Evolutionary conservation across 2,113 vertebrate genomes (phyloP).

Genomic region (Ameiurus melas): DNA sequence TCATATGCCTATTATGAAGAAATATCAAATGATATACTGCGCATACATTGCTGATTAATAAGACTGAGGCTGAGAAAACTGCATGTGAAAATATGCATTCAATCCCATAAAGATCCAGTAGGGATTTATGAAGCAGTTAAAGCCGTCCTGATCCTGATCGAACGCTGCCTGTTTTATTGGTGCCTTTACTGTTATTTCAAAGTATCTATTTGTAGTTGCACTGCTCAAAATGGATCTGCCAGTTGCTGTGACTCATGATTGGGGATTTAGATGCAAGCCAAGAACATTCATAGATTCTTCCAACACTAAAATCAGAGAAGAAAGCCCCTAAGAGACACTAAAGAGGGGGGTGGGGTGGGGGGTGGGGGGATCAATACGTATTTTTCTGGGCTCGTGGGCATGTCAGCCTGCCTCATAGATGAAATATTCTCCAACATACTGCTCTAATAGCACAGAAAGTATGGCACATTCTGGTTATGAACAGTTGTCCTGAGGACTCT

Average conservation of each 20-base stretch:
- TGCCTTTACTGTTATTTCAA: slow-evolving; percentile 18
- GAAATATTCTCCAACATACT: slow-evolving; percentile 19
- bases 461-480: slow-evolving; percentile 39
- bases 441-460: slow-evolving; percentile 41
- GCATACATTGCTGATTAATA: slow-evolving; percentile 1
- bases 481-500: slow-evolving; percentile 36
- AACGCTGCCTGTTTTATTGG: slow-evolving; percentile 3
- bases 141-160: background rate
- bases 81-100: background rate
- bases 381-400: slow-evolving; percentile 34
- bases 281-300: background rate
- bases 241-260: slow-evolving; percentile 30
- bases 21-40: background rate
- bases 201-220: background rate
- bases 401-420: slow-evolving; percentile 10
- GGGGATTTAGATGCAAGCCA: slow-evolving; percentile 22
- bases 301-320: slow-evolving; percentile 5
- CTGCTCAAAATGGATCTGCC: background rate
- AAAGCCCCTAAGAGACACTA: slow-evolving; percentile 21
- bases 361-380: slow-evolving; percentile 13
- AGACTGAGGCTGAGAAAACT: background rate
- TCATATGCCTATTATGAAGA: background rate
- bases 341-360: background rate
- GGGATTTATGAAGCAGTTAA: slow-evolving; percentile 30
- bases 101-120: background rate